Evolutionary conservation across 2,113 vertebrate genomes (phyloP), one percentile per base, ranked within the genome.

Genomic region (Myodes glareolus): DNA sequence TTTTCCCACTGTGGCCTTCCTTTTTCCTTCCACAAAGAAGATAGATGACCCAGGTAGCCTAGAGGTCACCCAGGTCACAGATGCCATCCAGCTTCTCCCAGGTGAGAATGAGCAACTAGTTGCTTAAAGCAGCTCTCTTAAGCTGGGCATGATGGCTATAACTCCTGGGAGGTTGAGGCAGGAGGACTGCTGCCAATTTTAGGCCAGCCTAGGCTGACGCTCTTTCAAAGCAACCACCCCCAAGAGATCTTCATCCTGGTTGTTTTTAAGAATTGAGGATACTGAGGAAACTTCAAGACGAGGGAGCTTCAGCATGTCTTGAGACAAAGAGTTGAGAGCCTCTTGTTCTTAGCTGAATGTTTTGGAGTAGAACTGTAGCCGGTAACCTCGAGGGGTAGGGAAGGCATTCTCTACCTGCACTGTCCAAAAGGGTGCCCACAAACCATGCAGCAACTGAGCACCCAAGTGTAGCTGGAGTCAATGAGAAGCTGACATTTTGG

Each of bases 111-210:
- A 90, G 19, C 4, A 5, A 17, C 7, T 25, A 25, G 47, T 86
- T 86, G 52, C 82, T 86, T 81, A 92, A 91, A 63, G 94, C 21
- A 45, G 45, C 55, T 75, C 68, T 36, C 84, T 73, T 70, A 73
- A 42, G n/a, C 7, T 75, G 85, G 63, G 9, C 10, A 50, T 50
- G 45, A 10, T 45, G 45, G 65, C 63, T 70, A 47, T 68, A 36
- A 87, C 50, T 36, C 65, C 17, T 87, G 12, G 63, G 45, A 68
- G 27, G 42, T 10, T 50, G 65, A 86, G 10, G 61, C 61, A 85
- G 61, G 82, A 86, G 39, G 29, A 67, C 23, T 33, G 25, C 82
- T 33, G 42, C 17, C 42, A 86, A 86, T 45, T 86, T 86, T 61
- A 67, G 82, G 82, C 16, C 31, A 86, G 27, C 17, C 10, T 68